Evolutionary conservation across 2,797 vertebrate genomes (phyloP).

Genomic region (Premnoplex brunnescens): DNA sequence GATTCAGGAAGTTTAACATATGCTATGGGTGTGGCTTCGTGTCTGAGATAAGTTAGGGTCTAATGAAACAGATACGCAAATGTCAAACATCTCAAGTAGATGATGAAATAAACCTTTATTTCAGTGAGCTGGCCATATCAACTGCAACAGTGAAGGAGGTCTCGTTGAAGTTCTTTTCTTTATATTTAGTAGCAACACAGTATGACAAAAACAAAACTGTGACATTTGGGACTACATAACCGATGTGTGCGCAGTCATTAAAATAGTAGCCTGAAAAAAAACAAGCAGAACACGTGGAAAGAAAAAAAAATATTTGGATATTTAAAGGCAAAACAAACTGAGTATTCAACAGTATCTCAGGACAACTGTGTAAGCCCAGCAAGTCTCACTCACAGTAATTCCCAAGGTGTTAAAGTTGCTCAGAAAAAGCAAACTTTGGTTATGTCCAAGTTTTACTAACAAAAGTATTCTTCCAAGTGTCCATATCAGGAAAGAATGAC

Average conservation of each 20-base stretch:
- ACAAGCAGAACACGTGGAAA: not conserved
- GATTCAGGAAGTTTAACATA: not conserved
- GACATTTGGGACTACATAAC: not conserved
- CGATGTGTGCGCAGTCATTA: not conserved
- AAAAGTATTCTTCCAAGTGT: not conserved
- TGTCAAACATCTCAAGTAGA: not conserved
- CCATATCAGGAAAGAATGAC: not conserved
- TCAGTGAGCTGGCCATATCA: not conserved
- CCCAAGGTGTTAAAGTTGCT: not conserved
- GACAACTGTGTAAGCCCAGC: not conserved
- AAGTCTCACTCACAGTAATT: not conserved
- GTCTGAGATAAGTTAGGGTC: not conserved
- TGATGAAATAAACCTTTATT: not conserved
- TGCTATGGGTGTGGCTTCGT: not conserved
- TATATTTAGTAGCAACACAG: not conserved
- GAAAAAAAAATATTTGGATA: not conserved
- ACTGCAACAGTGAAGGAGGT: not conserved
- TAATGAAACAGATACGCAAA: not conserved
- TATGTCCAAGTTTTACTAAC: not conserved
- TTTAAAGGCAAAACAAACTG: not conserved
- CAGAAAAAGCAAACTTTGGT: not conserved
- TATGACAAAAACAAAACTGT: not conserved
- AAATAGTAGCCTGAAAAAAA: not conserved
- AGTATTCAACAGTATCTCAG: not conserved
- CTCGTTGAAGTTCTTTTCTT: not conserved